Conservation (phyloP, 2,888 invertebrate species). For the Drosophila picticornis region DNA sequence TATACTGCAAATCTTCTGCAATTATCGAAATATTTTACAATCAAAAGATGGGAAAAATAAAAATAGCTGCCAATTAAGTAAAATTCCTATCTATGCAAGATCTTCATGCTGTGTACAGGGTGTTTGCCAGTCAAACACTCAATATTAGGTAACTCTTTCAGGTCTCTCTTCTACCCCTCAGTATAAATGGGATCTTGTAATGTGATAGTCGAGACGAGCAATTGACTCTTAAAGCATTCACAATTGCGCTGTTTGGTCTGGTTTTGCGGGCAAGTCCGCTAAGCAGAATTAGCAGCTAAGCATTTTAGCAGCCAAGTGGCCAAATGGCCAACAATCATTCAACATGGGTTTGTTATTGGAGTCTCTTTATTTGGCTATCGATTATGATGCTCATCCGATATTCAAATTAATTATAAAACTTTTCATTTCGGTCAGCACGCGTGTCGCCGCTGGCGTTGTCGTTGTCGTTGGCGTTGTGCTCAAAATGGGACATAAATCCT, state of each 20-base stretch:
- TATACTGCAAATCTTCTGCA: neutral
- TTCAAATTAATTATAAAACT: slow-evolving; percentile 76
- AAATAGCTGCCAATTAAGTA: neutral
- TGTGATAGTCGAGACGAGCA: slow-evolving; percentile 48
- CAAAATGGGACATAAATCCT: slow-evolving; percentile 54
- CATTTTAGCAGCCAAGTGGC: slow-evolving; percentile 21
- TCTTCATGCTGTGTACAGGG: neutral
- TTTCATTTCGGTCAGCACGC: slow-evolving; percentile 61
- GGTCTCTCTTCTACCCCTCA: slow-evolving; percentile 5
- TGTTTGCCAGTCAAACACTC: neutral
- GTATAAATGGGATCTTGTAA: slow-evolving; percentile 39
- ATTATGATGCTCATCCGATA: slow-evolving; percentile 49
- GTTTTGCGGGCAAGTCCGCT: slow-evolving; percentile 20
- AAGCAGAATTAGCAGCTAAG: slow-evolving; percentile 22
- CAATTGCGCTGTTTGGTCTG: slow-evolving; percentile 40
- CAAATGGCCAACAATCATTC: neutral
- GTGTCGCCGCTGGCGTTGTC: slow-evolving; percentile 35
- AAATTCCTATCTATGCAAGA: neutral
- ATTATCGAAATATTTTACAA: neutral
- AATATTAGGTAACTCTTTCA: neutral
- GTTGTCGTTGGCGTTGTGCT: slow-evolving; percentile 14
- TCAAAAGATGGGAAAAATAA: neutral
- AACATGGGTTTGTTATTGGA: neutral
- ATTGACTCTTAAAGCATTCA: slow-evolving; percentile 51
- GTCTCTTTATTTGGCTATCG: slow-evolving; percentile 18